These are phyloP conservation scores for Chymomyza procnemis DNA, from an alignment of 2,888 invertebrate genomes.

Conservation along the genomic window DNA sequence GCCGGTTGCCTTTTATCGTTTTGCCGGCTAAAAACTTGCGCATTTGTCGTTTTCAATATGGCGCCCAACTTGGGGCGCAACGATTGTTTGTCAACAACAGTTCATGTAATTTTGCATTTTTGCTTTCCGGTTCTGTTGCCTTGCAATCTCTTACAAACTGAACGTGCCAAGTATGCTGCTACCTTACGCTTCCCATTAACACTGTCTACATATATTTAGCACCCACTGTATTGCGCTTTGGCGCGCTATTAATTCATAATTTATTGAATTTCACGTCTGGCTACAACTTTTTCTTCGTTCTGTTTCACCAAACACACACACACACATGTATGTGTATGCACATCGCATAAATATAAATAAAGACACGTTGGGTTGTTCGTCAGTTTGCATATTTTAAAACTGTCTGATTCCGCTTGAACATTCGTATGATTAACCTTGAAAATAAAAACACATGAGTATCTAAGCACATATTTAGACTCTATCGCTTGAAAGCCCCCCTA, in stretches of 20 bases:
- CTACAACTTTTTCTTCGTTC: constrained; percentile 23
- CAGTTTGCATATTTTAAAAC: background rate
- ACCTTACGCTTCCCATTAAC: background rate
- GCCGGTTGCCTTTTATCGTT: background rate
- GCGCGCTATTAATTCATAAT: constrained; percentile 1
- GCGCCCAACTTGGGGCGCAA: background rate
- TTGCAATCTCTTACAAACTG: constrained; percentile 38
- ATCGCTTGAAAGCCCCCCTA: background rate
- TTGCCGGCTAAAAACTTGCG: background rate
- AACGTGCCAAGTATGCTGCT: constrained; percentile 44
- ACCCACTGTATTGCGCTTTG: background rate
- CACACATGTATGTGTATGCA: constrained; percentile 15
- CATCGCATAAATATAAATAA: constrained; percentile 3
- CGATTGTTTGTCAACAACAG: constrained; percentile 25
- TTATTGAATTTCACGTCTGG: constrained; percentile 20
- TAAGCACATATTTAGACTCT: background rate
- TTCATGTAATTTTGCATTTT: constrained; percentile 65
- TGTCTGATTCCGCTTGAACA: constrained; percentile 10
- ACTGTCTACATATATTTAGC: background rate
- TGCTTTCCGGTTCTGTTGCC: constrained; percentile 68
- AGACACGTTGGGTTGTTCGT: constrained; percentile 3
- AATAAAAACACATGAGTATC: background rate
- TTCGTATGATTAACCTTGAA: constrained; percentile 63
- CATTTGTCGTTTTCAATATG: background rate
- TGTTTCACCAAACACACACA: constrained; percentile 41